Base-by-base conservation (phyloP, 2,888 invertebrate genomes). In the Priapulus caudatus region DNA sequence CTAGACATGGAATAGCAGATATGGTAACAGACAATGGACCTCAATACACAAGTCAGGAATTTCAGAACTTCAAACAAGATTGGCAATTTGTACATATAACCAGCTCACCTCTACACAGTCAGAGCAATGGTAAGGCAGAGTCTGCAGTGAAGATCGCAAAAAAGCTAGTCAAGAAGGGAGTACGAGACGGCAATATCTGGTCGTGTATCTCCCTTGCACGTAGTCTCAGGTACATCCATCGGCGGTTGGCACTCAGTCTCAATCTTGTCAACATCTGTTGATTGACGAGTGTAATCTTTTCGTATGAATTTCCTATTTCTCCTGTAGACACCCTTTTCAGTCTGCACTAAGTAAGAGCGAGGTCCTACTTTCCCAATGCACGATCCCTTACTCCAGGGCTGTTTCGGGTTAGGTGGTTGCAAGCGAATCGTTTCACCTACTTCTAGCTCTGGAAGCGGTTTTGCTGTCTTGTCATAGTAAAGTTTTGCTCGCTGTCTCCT, bases 61-160 rank as follows among this genome's bases (percentile, higher is more conserved):
- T 43, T 19, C 18, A 3, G 2, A 19, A 4, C 18, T 43, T 43
- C 44, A 18, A 19, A 4, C 19, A 18, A 2, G 44, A 43, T 3
- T 43, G 44, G 44, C 18, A 19, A 3, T 43, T 2, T 4, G 19
- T 4, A 3, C 44, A 18, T 19, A 19, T 43, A 18, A 43, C 44
- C 4, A 19, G 44, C 44, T 2, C 18, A 45, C 45, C 45, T 5
- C 45, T 20, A 20, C 45, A 45, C 5, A 20, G 21, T 4, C 2
- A 2, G 4, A 2, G 3, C 4, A 45, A 45, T 21, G 45, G 45
- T 4, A 45, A 45, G 21, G 2, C 45, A 5, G 45, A 45, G 15
- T 45, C 45, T 4, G 45, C 45, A 4, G 45, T 45, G 4, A 45
- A 45, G 45, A 45, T 45, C 45, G 45, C 45, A 4, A 45, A 45